Evolutionary conservation across 2,113 vertebrate genomes (phyloP), one percentile per base, ranked within the genome.

Genomic region (Peucedramus taeniatus): DNA sequence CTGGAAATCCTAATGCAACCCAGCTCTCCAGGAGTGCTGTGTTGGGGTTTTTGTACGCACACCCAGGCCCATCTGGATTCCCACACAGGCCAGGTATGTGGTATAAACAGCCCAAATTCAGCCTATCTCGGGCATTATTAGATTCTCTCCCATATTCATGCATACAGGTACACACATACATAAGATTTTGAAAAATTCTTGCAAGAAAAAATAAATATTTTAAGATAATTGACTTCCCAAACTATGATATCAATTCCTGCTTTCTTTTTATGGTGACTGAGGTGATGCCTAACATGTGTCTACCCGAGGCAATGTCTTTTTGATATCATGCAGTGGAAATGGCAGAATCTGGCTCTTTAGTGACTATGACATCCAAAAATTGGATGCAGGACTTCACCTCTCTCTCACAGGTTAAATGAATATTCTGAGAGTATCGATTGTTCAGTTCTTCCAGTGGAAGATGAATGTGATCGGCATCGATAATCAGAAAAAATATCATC

Each of bases 351-450:
- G 83, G 72, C 47, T 96, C 93, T 95, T 93, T 91, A 95, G 87
- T 92, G 95, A 77, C 90, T 92, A 85, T 33, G 49, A 81, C 89
- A 90, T 92, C 90, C 88, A 92, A 93, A 94, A 90, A 93, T 83
- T 68, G 93, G 89, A 95, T 92, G 95, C 87, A 96, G 78, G 63
- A 91, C 65, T 96, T 97, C 95, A 93, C 88, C 94, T 95, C 82
- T 92, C 81, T 85, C 95, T 71, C 72, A 64, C 7, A 94, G 92
- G 76, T 94, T 95, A 97, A 96, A 96, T 90, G 94, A 97, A 85
- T 93, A 91, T 97, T 95, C 95, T 93, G 94, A n/a, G 37, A 90
- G 71, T 97, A 96, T 64, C 15, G 91, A 95, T 95, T 47, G 64
- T 92, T 96, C 68, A n/a, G 78, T 84, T 96, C 88, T 86, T 97